Evolutionary conservation across 2,888 invertebrate species (phyloP), one percentile per base, ranked within the genome.

Genomic region (Autographa pulchrina): DNA sequence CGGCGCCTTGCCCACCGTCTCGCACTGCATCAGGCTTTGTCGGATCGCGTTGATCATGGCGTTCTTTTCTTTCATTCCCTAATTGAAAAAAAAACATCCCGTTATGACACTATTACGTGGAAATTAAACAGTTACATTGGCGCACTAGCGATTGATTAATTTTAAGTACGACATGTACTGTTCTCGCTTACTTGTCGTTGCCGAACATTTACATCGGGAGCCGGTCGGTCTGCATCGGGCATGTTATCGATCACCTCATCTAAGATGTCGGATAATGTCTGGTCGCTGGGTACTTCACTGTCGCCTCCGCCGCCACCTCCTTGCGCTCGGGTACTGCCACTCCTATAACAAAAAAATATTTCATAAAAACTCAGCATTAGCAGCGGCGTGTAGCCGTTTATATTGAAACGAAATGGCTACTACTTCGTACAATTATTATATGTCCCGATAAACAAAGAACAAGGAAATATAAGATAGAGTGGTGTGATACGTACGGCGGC

Each of bases 21-120:
- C 98, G 88, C 97, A 98, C 86, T 97, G 97, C 99, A 99, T 99
- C 87, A 99, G 96, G 85, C 98, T 98, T 91, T 98, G 98, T 88
- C 98, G 98, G 88, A 99, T 99, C 62, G 98, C 98, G 89, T 97
- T 98, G 78, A 99, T 99, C 76, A 98, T 98, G 13, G 92, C 94
- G 93, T 97, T 97, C 90, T 97, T 97, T 72, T 91, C 90, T 68
- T 88, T 91, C 85, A 97, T 92, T 68, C 94, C 96, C 90, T 96
- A 88, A 62, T 91, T 93, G 18, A 77, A 71, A 71, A 38, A 67
- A 13, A 38, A 8, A 35, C 48, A 13, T 83, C 86, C 41, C 87
- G 87, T 43, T 43, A 14, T 13, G 43, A 32, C 35, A 56, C 52
- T 14, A 60, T 62, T n/a, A 68, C 54, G 56, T 66, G 14, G 18